These are phyloP conservation scores for Gavialis gangeticus DNA, from an alignment of 2,113 vertebrate species.

Conservation along the genomic window DNA sequence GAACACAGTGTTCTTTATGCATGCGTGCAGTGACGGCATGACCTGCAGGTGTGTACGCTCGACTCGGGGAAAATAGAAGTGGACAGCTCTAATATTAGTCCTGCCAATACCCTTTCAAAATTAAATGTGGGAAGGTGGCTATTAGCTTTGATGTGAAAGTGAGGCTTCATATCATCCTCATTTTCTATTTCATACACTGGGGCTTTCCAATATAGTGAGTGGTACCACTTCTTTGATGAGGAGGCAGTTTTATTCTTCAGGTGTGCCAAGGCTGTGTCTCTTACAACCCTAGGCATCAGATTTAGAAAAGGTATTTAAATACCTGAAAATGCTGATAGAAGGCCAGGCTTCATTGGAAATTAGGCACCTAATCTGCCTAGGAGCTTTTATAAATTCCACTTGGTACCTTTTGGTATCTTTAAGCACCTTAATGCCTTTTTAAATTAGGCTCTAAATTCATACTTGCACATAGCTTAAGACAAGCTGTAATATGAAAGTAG, in stretches of 20 bases:
- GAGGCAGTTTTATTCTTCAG: neutral
- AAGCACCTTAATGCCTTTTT: neutral
- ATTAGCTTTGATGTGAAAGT: neutral
- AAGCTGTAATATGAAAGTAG: neutral
- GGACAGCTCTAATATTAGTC: neutral
- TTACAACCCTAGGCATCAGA: neutral
- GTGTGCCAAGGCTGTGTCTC: neutral
- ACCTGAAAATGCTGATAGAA: neutral
- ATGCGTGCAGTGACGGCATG: fast-evolving
- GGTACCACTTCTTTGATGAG: neutral
- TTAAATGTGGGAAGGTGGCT: neutral
- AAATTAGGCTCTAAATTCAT: neutral
- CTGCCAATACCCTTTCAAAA: neutral
- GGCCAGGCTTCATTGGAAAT: neutral
- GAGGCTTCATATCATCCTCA: fast-evolving
- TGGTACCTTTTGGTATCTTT: neutral
- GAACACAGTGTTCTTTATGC: neutral
- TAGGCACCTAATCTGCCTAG: neutral
- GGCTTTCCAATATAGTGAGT: neutral
- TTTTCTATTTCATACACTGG: neutral
- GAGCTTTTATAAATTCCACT: neutral
- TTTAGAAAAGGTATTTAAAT: neutral
- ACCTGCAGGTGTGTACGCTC: fast-evolving
- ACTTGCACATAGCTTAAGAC: neutral
- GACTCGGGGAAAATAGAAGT: fast-evolving